Percentiles rank a stretch among this genome's conserved stretches.
Conservation (phyloP, 2,888 invertebrate genomes). For the Epirrhoe alternata region DNA sequence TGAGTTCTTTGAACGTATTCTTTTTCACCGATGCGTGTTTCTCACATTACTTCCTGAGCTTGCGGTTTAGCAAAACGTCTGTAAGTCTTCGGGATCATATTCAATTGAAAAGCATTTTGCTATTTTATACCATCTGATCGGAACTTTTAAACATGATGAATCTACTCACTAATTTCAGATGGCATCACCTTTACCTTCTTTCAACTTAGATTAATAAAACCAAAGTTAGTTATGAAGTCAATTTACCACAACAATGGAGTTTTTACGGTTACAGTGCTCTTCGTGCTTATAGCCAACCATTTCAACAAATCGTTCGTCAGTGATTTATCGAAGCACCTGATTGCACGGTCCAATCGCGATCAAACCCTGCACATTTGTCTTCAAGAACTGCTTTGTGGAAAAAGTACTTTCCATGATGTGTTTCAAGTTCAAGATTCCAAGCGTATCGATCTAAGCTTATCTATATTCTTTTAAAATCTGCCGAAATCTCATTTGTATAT, state of each 20-base stretch:
- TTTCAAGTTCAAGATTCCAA: constrained; percentile 79
- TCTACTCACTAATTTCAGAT: neutral
- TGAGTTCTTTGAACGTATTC: constrained; percentile 36
- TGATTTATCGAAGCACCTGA: constrained; percentile 45
- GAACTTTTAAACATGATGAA: neutral
- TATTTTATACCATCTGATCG: too few relatives aligned
- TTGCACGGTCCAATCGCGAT: constrained; percentile 41
- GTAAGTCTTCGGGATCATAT: constrained; percentile 45
- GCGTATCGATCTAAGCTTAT: constrained; percentile 72
- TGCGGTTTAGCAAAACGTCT: constrained; percentile 57
- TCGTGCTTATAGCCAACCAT: constrained; percentile 17
- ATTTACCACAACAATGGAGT: constrained; percentile 9
- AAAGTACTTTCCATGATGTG: constrained; percentile 56
- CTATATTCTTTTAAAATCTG: constrained; percentile 52
- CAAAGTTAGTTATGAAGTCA: constrained; percentile 10
- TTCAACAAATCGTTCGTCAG: constrained; percentile 43
- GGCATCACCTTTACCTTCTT: neutral
- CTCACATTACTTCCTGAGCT: constrained; percentile 62
- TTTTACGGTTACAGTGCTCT: constrained; percentile 12
- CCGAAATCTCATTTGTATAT: constrained; percentile 42
- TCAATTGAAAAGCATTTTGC: neutral
- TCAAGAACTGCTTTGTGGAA: constrained; percentile 50
- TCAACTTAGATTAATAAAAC: neutral
- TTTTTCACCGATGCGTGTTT: constrained; percentile 51
- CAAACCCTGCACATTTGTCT: constrained; percentile 52